Conservation (phyloP, 2,113 vertebrate species). For the Progne subis region DNA sequence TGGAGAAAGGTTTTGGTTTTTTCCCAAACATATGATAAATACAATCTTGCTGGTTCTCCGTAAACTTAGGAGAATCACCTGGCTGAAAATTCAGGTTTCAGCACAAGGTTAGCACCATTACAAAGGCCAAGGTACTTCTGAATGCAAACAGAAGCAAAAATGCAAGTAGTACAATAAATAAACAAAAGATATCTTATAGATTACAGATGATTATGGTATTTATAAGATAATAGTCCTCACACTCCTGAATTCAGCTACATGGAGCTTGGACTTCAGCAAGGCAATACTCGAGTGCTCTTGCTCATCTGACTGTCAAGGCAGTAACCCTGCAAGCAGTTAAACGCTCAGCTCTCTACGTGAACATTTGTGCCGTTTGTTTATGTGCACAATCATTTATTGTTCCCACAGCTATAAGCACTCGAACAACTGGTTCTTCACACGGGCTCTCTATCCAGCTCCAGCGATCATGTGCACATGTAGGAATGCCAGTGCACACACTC, state of each 20-base stretch:
- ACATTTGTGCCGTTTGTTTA: slow-evolving; percentile 5
- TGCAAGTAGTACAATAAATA: neutral
- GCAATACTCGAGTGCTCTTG: accelerated
- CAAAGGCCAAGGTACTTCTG: neutral
- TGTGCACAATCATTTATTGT: slow-evolving; percentile 27
- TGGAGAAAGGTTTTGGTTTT: neutral
- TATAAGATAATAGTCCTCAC: neutral
- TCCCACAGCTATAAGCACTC: slow-evolving; percentile 8
- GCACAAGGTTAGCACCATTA: neutral
- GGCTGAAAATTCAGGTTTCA: neutral
- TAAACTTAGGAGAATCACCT: neutral
- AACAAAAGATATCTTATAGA: neutral
- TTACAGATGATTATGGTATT: neutral
- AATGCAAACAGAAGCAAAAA: neutral
- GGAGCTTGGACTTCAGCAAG: neutral
- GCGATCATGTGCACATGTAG: neutral
- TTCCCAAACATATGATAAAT: neutral
- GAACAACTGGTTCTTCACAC: slow-evolving; percentile 48
- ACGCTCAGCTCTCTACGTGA: neutral
- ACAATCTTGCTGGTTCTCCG: neutral
- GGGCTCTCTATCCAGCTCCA: neutral
- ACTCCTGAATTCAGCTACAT: neutral
- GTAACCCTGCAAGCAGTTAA: neutral
- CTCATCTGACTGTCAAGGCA: neutral
- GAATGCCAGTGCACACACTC: neutral